Evolutionary conservation across 2,113 vertebrate species (phyloP).

Genomic region (Mustelus asterias): DNA sequence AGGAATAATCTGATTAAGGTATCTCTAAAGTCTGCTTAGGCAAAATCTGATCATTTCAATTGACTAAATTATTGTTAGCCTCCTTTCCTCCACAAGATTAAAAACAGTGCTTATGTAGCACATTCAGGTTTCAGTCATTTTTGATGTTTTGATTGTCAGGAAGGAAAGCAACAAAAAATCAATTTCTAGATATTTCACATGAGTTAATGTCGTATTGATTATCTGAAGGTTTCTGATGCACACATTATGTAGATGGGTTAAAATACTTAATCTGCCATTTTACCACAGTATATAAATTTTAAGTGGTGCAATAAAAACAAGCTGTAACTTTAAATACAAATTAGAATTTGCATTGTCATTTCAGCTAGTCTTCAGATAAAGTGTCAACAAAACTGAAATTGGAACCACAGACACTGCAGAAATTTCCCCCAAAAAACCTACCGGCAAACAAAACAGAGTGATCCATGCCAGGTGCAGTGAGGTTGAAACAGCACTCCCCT

Average conservation of each 20-base stretch:
- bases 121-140: not conserved
- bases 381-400: not conserved
- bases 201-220: slow-evolving; percentile 7
- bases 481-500: no score
- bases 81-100: not conserved
- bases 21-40: not conserved
- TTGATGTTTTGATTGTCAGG: slow-evolving; percentile 10
- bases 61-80: not conserved
- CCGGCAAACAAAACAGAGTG: no score
- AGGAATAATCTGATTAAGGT: not conserved
- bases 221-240: not conserved
- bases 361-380: not conserved
- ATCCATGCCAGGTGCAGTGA: no score
- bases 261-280: slow-evolving; percentile 25
- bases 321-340: not conserved
- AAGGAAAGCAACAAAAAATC: slow-evolving; percentile 36
- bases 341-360: not conserved
- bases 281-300: slow-evolving; percentile 10
- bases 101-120: not conserved
- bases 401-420: not conserved
- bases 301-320: slow-evolving; percentile 3
- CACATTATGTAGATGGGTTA: slow-evolving; percentile 17
- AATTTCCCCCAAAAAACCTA: no score
- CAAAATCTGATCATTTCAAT: not conserved
- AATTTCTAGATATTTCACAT: not conserved